phyloP scores from a whole-genome alignment of 2,797 vertebrate species.

The Pseudochromis fuscus region DNA sequence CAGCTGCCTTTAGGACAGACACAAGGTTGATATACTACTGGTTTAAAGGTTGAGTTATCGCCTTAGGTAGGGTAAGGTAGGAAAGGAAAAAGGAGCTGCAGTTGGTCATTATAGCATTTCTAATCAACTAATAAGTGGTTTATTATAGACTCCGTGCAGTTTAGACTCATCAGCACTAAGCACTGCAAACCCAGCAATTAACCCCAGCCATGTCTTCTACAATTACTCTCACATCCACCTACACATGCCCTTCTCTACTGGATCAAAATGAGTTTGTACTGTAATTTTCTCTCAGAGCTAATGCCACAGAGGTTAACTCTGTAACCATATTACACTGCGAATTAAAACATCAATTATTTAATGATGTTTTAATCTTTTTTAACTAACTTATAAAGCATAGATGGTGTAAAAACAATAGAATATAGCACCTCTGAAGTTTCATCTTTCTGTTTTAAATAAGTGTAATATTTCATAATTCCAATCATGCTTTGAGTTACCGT shows the following conservation, averaged over 20 bases:
- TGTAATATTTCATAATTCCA: background rate
- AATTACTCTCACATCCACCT: constrained; percentile 62
- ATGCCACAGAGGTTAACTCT: constrained; percentile 36
- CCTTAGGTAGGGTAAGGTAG: background rate
- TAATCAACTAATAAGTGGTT: constrained; percentile 69
- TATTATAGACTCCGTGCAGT: constrained; percentile 56
- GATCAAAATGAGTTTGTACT: constrained; percentile 54
- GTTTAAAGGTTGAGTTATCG: constrained; percentile 17
- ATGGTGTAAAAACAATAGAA: background rate
- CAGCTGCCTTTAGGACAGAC: background rate
- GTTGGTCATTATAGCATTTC: constrained; percentile 31
- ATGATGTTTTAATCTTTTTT: constrained; percentile 41
- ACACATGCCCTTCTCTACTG: constrained; percentile 25
- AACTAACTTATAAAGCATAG: constrained; percentile 2
- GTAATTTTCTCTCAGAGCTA: constrained; percentile 63
- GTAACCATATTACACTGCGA: constrained; percentile 18
- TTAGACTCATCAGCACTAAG: constrained; percentile 53
- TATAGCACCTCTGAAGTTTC: background rate
- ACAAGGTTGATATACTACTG: background rate
- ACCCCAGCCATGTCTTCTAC: constrained; percentile 58
- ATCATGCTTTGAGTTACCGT: constrained; percentile 44
- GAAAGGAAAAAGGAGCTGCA: constrained; percentile 9
- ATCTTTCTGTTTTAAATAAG: background rate
- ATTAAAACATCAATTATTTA: constrained; percentile 41
- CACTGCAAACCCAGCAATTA: constrained; percentile 73